Percentiles rank a stretch among this genome's conserved stretches.
Evolutionary conservation across 2,797 vertebrate species (phyloP).

Genomic region (Chromobotia macracanthus): DNA sequence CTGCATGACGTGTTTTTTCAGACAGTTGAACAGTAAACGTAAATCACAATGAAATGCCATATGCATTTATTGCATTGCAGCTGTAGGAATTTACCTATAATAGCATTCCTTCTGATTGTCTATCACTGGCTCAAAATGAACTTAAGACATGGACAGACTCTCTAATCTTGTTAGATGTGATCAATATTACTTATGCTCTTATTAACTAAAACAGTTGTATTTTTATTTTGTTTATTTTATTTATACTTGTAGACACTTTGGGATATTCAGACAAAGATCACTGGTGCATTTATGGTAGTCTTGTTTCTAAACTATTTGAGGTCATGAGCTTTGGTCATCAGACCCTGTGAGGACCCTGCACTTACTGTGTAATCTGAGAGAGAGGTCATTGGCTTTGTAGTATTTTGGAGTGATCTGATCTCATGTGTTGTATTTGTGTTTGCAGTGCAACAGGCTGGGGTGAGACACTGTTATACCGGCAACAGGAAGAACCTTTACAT

Average conservation of each 20-base stretch:
- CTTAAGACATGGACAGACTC: background rate
- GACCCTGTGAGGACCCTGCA: background rate
- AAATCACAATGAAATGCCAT: background rate
- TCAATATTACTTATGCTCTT: background rate
- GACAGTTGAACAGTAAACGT: background rate
- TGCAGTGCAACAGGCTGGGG: slow-evolving; percentile 90
- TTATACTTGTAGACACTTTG: background rate
- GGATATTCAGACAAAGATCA: background rate
- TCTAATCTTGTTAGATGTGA: background rate
- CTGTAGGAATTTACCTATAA: background rate
- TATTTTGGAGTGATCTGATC: background rate
- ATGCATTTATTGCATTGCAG: background rate
- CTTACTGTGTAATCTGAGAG: no score
- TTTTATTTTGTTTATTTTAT: no score
- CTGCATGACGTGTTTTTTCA: background rate
- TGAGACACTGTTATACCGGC: slow-evolving; percentile 86
- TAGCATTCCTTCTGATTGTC: background rate
- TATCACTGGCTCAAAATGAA: no score
- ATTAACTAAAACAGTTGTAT: background rate
- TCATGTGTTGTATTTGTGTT: slow-evolving; percentile 33
- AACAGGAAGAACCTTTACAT: slow-evolving; percentile 90
- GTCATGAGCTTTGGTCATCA: slow-evolving; percentile 8
- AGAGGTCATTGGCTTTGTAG: background rate
- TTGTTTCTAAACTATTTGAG: no score
- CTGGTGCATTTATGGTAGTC: background rate